Base-by-base conservation (phyloP, 1,140 invertebrate species). In the Danaus melanippus region DNA sequence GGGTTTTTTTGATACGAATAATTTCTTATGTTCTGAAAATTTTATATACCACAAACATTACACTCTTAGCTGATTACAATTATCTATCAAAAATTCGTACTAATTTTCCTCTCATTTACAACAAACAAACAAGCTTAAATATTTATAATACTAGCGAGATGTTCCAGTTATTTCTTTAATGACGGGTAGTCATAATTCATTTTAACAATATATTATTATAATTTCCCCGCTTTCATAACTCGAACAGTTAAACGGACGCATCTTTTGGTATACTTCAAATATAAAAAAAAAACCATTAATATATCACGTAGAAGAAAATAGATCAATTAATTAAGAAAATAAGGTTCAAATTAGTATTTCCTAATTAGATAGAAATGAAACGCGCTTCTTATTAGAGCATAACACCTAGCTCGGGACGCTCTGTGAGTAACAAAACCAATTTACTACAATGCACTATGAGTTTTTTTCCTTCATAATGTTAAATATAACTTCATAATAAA, bases 321-420 rank as follows among this genome's bases (percentile, higher is more conserved):
- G 56, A 51, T 64, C 69, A 77, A 71, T 76, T 71, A 62, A 62
- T 62, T 68, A 64, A 66, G 45, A 62, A 69, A 68, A 69, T 72
- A 81, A 67, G 69, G 74, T 78, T 69, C 56, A 70, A 56, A 71
- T 59, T 67, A 71, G 62, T 62, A 9, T 53, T 57, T 64, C 64
- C 52, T 17, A 48, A 40, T 55, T 68, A 75, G 12, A 55, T 32
- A 80, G 71, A 82, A 84, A 82, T 79, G 76, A 82, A 82, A 84
- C 76, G 79, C 80, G 66, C 69, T 32, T 32, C 40, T 60, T 63
- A 82, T 75, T 67, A 82, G 81, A 84, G 81, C 81, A 64, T 82
- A 60, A 58, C 70, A 60, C 68, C 74, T 53, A 54, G 66, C 64
- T 57, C 61, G 70, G 63, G 73, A 71, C 66, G 74, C 60, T 63